Evolutionary conservation across 2,888 invertebrate genomes (phyloP), one percentile per base, ranked within the genome.

Genomic region (Odontocolon sp.): DNA sequence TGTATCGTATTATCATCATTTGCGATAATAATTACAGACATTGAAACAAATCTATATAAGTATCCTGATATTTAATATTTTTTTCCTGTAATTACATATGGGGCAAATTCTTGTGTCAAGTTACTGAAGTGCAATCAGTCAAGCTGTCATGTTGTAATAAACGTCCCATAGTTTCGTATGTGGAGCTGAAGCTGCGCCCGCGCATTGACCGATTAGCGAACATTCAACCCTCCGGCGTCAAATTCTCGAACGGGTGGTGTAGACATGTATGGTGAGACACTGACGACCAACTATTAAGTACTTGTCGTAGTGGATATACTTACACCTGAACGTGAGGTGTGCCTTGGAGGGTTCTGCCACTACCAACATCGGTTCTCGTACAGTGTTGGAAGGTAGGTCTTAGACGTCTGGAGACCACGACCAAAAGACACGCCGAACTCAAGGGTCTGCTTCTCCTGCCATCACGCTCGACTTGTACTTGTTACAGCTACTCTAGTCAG

Each of bases 181-280:
- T 45, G 3, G 54, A 45, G 14, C 16, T 14, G 6, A 38, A 57
- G 52, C 57, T 36, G 71, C 47, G 64, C 45, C 31, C 38, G 57
- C 28, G 36, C 61, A 26, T 56, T 40, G 38, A 6, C 33, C 54
- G 76, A 77, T 80, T 74, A 77, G 71, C 61, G 80, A 73, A 63
- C 80, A 66, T 77, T 79, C 74, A 80, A 73, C 77, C 79, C 72
- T 79, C 56, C 47, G 74, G 75, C 64, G 56, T 50, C 21, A 64
- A 64, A 47, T 71, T 56, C 38, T 47, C 31, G 33, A 56, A 9
- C 63, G 70, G 26, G 71, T 45, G 71, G 23, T 14, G 16, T 26
- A 33, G n/a, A 28, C 28, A 11, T 14, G 54, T 38, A 54, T 63
- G 40, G 38, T 71, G 5, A 54, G 42, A 26, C 16, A 47, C 23